Percentiles rank a stretch among this genome's conserved stretches.
Conservation (phyloP, 2,888 invertebrate species). For the Strigamia crassipes region DNA sequence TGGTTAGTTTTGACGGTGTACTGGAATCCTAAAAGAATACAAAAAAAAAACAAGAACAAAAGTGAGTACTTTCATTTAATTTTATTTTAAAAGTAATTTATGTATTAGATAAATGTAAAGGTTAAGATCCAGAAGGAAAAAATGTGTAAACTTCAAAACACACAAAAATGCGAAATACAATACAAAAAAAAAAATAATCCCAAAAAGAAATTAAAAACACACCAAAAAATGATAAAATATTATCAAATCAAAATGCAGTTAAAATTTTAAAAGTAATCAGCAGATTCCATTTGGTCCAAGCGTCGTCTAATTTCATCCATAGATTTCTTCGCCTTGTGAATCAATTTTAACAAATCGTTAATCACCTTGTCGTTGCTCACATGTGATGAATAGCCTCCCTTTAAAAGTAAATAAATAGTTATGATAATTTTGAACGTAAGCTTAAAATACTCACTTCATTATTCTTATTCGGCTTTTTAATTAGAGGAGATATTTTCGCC, state of each 20-base stretch:
- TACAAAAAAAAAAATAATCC: background rate
- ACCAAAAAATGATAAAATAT: background rate
- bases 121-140: too few species aligned
- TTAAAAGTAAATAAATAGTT: background rate
- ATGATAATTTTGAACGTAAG: background rate
- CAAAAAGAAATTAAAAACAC: too few species aligned
- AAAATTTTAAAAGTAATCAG: background rate
- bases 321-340: background rate
- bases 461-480: background rate
- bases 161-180: background rate
- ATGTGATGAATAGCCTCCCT: background rate
- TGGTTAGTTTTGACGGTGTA: background rate
- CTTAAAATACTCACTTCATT: slow-evolving; percentile 6
- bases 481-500: slow-evolving; percentile 19
- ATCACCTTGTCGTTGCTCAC: background rate
- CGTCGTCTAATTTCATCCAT: slow-evolving; percentile 26
- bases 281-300: background rate
- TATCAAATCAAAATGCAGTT: background rate
- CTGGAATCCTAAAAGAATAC: background rate
- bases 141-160: too few species aligned
- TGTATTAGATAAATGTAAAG: too few species aligned
- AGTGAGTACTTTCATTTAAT: too few species aligned
- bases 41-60: background rate
- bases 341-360: background rate
- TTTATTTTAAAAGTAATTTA: too few species aligned